A percentile compares a stretch with the other conserved stretches of the same genome.
These are phyloP conservation scores for Dolichopus griseipennis DNA, from an alignment of 2,888 invertebrate species.

Conservation along the genomic window DNA sequence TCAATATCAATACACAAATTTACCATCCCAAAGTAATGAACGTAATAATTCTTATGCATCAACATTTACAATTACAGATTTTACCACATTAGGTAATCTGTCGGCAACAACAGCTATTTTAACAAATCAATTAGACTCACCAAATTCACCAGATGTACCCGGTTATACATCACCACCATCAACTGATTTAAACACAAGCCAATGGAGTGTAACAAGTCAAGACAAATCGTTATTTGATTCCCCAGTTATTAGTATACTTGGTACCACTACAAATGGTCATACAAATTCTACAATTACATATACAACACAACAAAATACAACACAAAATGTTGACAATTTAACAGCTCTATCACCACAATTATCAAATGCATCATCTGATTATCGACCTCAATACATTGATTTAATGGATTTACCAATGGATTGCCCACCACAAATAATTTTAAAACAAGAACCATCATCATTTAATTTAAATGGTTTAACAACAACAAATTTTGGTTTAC, in stretches of 20 bases:
- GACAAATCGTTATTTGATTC: conserved; percentile 57
- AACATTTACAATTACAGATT: conserved; percentile 62
- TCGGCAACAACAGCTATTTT: conserved; percentile 22
- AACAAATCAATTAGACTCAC: conserved; percentile 36
- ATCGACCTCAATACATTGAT: conserved; percentile 47
- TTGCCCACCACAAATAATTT: conserved; percentile 49
- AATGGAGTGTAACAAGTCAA: conserved; percentile 63
- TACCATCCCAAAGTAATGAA: conserved; percentile 39
- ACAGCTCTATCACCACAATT: conserved; percentile 41
- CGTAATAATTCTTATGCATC: conserved; percentile 57
- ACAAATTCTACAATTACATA: conserved; percentile 32
- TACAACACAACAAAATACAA: conserved; percentile 48
- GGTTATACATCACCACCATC: conserved; percentile 50
- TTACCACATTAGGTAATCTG: conserved; percentile 39
- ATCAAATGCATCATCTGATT: conserved; percentile 41
- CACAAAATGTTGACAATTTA: conserved; percentile 36
- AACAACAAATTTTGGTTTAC: conserved; percentile 45
- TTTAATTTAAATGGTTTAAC: conserved; percentile 51
- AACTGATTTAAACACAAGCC: conserved; percentile 53
- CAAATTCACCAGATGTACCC: conserved; percentile 38
- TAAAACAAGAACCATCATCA: conserved; percentile 54
- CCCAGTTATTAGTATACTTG: conserved; percentile 55
- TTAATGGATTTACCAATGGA: conserved; percentile 54
- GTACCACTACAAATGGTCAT: conserved; percentile 46
- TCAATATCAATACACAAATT: conserved; percentile 40